A percentile compares a stretch with the other conserved stretches of the same genome.
These are phyloP conservation scores for Rhincodon typus DNA, from an alignment of 2,797 vertebrate genomes.

Conservation along the genomic window DNA sequence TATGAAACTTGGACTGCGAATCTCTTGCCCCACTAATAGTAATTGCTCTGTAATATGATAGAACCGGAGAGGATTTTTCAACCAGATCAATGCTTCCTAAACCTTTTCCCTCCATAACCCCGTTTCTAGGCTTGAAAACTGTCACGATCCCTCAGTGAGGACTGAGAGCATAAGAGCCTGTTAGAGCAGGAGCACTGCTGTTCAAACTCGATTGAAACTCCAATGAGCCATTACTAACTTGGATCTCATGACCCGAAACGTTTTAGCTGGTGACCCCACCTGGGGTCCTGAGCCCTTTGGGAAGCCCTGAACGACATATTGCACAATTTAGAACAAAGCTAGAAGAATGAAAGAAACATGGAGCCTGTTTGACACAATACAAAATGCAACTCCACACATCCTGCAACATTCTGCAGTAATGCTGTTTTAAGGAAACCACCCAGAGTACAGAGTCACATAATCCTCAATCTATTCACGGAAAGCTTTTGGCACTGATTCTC, in stretches of 20 bases:
- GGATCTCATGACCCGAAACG: too few relatives aligned
- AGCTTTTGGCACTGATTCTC: neutral
- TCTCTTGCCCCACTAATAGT: neutral
- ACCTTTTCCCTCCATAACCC: too few relatives aligned
- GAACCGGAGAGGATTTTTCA: neutral
- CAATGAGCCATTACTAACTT: too few relatives aligned
- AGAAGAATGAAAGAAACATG: neutral
- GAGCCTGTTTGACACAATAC: neutral
- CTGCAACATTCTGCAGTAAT: neutral
- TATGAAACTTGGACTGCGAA: neutral
- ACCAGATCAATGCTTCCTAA: neutral
- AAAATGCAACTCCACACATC: neutral
- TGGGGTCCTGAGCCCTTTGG: too few relatives aligned
- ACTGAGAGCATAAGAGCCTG: too few relatives aligned
- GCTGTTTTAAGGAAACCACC: neutral
- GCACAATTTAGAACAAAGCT: neutral
- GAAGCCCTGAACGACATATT: neutral
- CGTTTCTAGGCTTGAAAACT: too few relatives aligned
- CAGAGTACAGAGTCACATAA: neutral
- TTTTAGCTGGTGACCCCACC: too few relatives aligned
- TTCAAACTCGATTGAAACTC: too few relatives aligned
- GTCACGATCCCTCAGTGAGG: too few relatives aligned
- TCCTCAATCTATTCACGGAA: neutral
- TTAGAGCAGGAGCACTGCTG: too few relatives aligned
- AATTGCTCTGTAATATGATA: neutral